Evolutionary conservation across 2,888 invertebrate genomes (phyloP).

Genomic region (Margaritifera margaritifera): DNA sequence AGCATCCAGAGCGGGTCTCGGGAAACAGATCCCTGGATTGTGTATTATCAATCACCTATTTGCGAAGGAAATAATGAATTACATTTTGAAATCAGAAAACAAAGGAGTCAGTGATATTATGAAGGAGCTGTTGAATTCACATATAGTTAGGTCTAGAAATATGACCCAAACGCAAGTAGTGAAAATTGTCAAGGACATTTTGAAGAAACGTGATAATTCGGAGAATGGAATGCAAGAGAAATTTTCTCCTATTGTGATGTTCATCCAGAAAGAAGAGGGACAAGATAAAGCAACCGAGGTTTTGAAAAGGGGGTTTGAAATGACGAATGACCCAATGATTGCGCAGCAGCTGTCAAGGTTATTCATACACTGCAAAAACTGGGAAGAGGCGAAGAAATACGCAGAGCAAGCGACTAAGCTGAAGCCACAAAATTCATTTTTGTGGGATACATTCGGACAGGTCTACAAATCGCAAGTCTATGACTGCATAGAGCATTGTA

Average conservation of each 20-base stretch:
- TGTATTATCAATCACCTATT: constrained; percentile 38
- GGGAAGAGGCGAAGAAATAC: constrained; percentile 38
- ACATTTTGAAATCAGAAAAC: constrained; percentile 17
- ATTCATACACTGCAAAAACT: constrained; percentile 40
- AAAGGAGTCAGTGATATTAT: constrained; percentile 35
- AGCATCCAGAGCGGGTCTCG: constrained; percentile 28
- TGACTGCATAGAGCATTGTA: constrained; percentile 18
- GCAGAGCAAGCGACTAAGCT: constrained; percentile 32
- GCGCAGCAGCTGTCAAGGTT: constrained; percentile 47
- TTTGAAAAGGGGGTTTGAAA: constrained; percentile 28
- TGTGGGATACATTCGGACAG: constrained; percentile 52
- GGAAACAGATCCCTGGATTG: constrained; percentile 28
- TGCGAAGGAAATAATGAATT: constrained; percentile 35
- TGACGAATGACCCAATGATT: constrained; percentile 44
- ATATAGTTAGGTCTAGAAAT: constrained; percentile 22
- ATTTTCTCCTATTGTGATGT: constrained; percentile 43
- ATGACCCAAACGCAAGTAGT: constrained; percentile 28
- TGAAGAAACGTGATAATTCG: constrained; percentile 37
- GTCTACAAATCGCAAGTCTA: constrained; percentile 33
- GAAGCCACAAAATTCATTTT: constrained; percentile 39
- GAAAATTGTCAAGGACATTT: constrained; percentile 39
- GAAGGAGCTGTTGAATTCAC: constrained; percentile 30
- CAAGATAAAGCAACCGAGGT: constrained; percentile 36
- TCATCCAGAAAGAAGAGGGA: constrained; percentile 33
- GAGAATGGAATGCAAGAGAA: constrained; percentile 32